Evolutionary conservation across 2,797 vertebrate genomes (phyloP).

Genomic region (Denticeps clupeoides): DNA sequence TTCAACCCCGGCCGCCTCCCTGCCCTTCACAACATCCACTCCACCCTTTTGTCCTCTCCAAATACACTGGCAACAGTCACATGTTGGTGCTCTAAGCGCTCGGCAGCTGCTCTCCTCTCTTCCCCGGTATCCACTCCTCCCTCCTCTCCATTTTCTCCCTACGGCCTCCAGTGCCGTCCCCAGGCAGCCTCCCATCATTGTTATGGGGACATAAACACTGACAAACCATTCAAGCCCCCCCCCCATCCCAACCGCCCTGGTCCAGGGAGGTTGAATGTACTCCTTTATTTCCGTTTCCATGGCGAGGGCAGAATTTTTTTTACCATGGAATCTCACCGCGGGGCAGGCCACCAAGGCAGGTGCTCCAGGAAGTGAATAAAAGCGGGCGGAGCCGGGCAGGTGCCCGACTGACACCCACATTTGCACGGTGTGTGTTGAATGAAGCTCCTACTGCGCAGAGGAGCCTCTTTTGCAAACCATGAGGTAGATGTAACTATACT

Average conservation of each 20-base stretch:
- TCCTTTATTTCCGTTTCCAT: constrained; percentile 65
- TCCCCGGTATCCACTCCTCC: constrained; percentile 31
- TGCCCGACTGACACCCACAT: constrained; percentile 22
- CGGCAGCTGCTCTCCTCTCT: constrained; percentile 55
- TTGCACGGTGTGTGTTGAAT: no score
- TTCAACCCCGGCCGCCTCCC: constrained; percentile 56
- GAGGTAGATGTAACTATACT: no score
- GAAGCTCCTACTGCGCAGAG: no score
- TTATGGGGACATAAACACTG: constrained; percentile 73
- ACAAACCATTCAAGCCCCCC: constrained; percentile 68
- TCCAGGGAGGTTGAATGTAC: constrained; percentile 64
- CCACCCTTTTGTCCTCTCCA: constrained; percentile 53
- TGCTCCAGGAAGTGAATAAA: constrained; percentile 29
- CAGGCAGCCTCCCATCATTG: constrained; percentile 61
- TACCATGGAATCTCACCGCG: constrained; percentile 37
- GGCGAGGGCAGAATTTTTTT: constrained; percentile 51
- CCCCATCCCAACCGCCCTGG: constrained; percentile 27
- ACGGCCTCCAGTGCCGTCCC: constrained; percentile 36
- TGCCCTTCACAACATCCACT: constrained; percentile 51
- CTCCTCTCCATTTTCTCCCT: constrained; percentile 1
- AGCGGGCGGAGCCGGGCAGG: constrained; percentile 35
- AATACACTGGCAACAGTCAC: constrained; percentile 68
- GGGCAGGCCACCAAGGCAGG: constrained; percentile 56
- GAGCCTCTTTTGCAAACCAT: no score
- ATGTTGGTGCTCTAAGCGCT: constrained; percentile 53